phyloP scores from a whole-genome alignment of 2,888 invertebrate genomes.

The Boloria euphrosyne region DNA sequence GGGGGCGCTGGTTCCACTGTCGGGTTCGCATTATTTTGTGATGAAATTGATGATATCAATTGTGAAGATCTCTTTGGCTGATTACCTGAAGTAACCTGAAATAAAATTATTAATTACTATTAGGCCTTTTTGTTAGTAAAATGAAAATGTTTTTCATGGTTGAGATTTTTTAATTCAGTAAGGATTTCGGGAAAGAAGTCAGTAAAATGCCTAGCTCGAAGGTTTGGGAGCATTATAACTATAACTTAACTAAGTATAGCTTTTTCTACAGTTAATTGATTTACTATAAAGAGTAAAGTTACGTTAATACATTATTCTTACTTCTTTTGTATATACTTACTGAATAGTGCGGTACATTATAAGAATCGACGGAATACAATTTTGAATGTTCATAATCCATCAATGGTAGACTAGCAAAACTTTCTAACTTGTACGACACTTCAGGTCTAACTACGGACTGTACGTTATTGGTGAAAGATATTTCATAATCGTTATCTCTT shows the following conservation, averaged over 20 bases:
- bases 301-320: too few species aligned
- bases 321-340: constrained; percentile 58
- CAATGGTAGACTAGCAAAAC: constrained; percentile 65
- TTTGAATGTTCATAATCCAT: constrained; percentile 68
- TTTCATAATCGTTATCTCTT: constrained; percentile 58
- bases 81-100: constrained; percentile 55
- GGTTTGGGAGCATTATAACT: neutral
- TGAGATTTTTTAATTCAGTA: neutral
- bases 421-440: constrained; percentile 60
- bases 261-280: too few species aligned
- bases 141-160: neutral
- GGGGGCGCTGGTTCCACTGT: constrained; percentile 62
- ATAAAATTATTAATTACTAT: constrained; percentile 34
- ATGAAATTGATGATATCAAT: constrained; percentile 36
- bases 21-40: constrained; percentile 42
- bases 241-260: too few species aligned
- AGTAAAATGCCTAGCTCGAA: neutral
- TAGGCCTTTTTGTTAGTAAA: neutral
- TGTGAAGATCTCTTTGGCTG: constrained; percentile 21
- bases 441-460: constrained; percentile 55
- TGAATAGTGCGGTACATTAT: constrained; percentile 74
- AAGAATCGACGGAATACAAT: constrained; percentile 66
- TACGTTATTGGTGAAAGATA: constrained; percentile 62
- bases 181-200: neutral
- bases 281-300: too few species aligned